Base-by-base conservation (phyloP, 1,140 invertebrate species). In the Sitobion miscanthi region DNA sequence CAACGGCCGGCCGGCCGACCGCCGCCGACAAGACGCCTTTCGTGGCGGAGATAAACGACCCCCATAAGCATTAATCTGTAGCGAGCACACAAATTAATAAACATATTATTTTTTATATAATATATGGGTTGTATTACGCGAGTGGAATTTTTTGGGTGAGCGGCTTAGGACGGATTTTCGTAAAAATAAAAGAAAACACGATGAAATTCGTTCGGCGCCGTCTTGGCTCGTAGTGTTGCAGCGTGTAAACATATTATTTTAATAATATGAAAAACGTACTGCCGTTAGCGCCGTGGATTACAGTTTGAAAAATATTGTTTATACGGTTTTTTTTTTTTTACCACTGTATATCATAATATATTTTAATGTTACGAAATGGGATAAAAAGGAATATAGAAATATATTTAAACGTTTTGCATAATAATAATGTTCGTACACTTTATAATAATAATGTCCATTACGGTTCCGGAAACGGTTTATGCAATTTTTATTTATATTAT, bases 351-450 rank as follows among this genome's bases (percentile, higher is more conserved):
- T 77, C 17, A n/a, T 35, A n/a, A 77, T 77, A n/a, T 77, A n/a
- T n/a, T 77, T n/a, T 17, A 77, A 77, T n/a, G n/a, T 77, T n/a
- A n/a, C 11, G 5, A 77, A 77, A 77, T 77, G 62, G 62, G 17
- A 69, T 30, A 62, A 77, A 77, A 77, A 17, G 62, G 30, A 77
- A 35, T 77, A 77, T 35, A 77, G n/a, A 77, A 77, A 77, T 77
- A 77, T n/a, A 77, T 35, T 77, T 77, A 77, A 77, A 77, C 62
- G 62, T n/a, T 77, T 77, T n/a, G 62, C 30, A 77, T 77, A 77
- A 77, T 62, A 62, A 62, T 77, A 77, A 77, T 77, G 30, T 77
- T 7, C n/a, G 62, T 77, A 77, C 62, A 77, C 62, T n/a, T 17
- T 77, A 69, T 25, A 25, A 54, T 52, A 21, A 3, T 77, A 77